Base-by-base conservation (phyloP, 2,797 vertebrate species). In the Pelochelys cantorii region DNA sequence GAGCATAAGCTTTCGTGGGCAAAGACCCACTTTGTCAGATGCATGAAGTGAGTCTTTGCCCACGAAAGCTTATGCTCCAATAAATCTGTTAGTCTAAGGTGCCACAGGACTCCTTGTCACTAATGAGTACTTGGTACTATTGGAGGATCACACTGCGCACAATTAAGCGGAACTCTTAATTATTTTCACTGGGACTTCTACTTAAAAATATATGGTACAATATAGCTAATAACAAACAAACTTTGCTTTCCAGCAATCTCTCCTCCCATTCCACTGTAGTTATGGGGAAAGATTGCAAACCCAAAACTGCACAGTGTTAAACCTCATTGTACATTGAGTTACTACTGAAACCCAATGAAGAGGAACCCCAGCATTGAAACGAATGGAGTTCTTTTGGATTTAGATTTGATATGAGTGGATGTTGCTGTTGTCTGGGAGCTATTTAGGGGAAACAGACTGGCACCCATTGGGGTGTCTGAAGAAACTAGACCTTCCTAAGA, bases 221-320 rank as follows among this genome's bases (percentile, higher is more conserved):
- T 22, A 11, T n/a, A 25, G 83, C 37, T 68, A 65, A 77, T 60
- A 88, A 48, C 0, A 18, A 53, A 15, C 18, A 22, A 12, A 79
- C 53, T 1, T 42, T 74, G 48, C 77, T 9, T 52, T 79, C 56
- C 74, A 55, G 12, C 7, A 88, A 7, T 37, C 14, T 7, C 52
- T 55, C 22, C 1, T 0, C 25, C 68, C 31, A 56, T 85, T 52
- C 65, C 54, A 13, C 7, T 0, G 0, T 54, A 78, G 59, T 20
- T 10, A 25, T 82, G n/a, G 3, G 3, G 25, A 5, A 62, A 2
- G 65, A 59, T 5, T 57, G 18, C 77, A 68, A 7, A 6, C 5
- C 60, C 31, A 18, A 68, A 22, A 10, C n/a, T 68, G n/a, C 11
- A 8, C 17, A 68, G 65, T 34, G 31, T 68, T n/a, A 20, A n/a